Base-by-base conservation (phyloP, 2,797 vertebrate species). In the Setipinna tenuifilis region DNA sequence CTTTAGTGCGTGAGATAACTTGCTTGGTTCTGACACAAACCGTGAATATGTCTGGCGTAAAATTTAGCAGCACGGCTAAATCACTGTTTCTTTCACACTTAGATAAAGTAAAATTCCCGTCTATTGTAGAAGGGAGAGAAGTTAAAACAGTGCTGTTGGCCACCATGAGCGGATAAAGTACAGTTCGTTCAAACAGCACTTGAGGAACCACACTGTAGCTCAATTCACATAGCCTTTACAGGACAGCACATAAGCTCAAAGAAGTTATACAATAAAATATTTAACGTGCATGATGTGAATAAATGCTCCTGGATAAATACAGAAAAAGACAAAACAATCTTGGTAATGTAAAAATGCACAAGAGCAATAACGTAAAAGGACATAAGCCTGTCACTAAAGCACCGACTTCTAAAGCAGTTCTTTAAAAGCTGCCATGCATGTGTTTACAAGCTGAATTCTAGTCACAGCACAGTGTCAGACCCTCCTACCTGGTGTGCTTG, bases 71-170 rank as follows among this genome's bases (percentile, higher is more conserved):
- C 21, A 31, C 71, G 21, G 6, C 68, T 9, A 78, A 78, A 78
- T 78, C 71, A 78, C 71, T 78, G 35, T 78, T 78, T 78, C 71
- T 78, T 78, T 44, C 71, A 78, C 71, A 21, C 11, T 41, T 21
- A 44, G 71, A 78, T 78, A 78, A 19, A 78, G 71, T 78, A 41
- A 19, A 41, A 78, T 41, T 19, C 44, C 17, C 10, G 71, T 6
- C 31, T 78, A 44, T 78, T 78, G 71, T 44, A 78, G 71, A 78
- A 41, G 16, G 19, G 5, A 21, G 35, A 78, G 71, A 78, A 41
- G 19, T 78, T 41, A 44, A 75, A 44, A 19, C 71, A 78, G 71
- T 41, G 14, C 19, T 44, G n/a, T 44, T 78, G 6, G 6, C 35
- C 35, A 44, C 71, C 31, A 78, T 41, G 17, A 78, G 71, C 6